Conservation (phyloP, 2,888 invertebrate species). For the Octonoba sinensis region DNA sequence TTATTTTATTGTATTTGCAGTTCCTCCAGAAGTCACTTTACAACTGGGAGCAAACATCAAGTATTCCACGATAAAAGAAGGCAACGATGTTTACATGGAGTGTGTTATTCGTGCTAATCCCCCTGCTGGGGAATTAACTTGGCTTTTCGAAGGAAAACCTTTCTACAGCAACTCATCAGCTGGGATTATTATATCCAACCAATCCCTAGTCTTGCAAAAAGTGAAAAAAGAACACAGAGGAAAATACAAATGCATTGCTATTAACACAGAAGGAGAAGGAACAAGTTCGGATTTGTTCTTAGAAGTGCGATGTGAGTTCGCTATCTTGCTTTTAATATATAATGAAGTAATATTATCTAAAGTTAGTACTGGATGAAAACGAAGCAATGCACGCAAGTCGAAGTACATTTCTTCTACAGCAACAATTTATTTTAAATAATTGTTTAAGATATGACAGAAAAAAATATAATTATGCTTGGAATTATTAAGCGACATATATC, state of each 20-base stretch:
- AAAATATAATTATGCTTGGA: no score
- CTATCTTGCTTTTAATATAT: background rate
- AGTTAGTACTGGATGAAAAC: no score
- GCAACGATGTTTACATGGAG: conserved; percentile 92
- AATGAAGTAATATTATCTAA: no score
- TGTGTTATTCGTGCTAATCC: conserved; percentile 92
- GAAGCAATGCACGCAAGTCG: no score
- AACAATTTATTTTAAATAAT: no score
- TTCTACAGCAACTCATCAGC: conserved; percentile 75
- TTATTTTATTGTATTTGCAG: conserved; percentile 73
- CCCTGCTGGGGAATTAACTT: conserved; percentile 84
- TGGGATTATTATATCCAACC: conserved; percentile 89
- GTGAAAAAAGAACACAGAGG: conserved; percentile 80
- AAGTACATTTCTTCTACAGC: no score
- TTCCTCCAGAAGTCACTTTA: conserved; percentile 86
- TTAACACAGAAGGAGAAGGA: conserved; percentile 64
- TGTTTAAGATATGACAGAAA: no score
- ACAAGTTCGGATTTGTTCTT: conserved; percentile 62
- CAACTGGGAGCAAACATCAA: conserved; percentile 86
- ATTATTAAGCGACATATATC: no score
- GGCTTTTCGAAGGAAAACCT: conserved; percentile 73
- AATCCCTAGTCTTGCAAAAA: conserved; percentile 90
- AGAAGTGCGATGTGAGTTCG: conserved; percentile 61
- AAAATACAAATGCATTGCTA: conserved; percentile 65
- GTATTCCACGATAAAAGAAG: conserved; percentile 90